A percentile compares a stretch with the other conserved stretches of the same genome.
These are phyloP conservation scores for cattle (Bos taurus) DNA, from an alignment of 2,113 vertebrate genomes.

Conservation along the genomic window ARS-UCD2.0 NC_037335.1:6424501-6425000, in stretches of 20 bases:
- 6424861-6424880: background rate
- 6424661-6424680: background rate
- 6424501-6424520: background rate
- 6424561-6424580: background rate
- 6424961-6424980: background rate
- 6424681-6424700: background rate
- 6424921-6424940: background rate
- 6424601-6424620: background rate
- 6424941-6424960: background rate
- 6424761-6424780: background rate
- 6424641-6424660: background rate
- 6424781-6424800: background rate
- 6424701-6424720: background rate
- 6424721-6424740: background rate
- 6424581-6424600: background rate
- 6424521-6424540: background rate
- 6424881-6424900: background rate
- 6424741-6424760: background rate
- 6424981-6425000: background rate
- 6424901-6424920: background rate
- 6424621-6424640: background rate
- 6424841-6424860: background rate
- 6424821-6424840: background rate
- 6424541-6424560: background rate
- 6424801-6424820: background rate